phyloP scores from a whole-genome alignment of 2,888 invertebrate genomes.

The Conops quadrifasciatus region DNA sequence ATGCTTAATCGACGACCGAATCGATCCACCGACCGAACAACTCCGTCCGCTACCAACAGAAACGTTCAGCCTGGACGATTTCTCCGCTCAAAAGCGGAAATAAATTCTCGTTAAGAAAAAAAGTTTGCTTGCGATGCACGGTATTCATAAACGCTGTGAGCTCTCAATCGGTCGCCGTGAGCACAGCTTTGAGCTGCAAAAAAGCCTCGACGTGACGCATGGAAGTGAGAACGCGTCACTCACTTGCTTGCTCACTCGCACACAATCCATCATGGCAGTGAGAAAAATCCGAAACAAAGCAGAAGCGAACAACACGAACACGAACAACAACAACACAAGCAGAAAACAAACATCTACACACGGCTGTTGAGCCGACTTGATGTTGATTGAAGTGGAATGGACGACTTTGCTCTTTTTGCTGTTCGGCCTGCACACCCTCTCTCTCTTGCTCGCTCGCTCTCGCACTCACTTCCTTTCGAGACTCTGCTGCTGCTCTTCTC shows the following conservation, averaged over 20 bases:
- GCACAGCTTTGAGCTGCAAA: background rate
- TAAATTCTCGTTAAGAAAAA: slow-evolving; percentile 20
- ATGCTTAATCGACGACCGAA: slow-evolving; percentile 19
- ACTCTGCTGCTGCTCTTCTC: slow-evolving; percentile 38
- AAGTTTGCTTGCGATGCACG: background rate
- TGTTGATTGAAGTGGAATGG: slow-evolving; percentile 55
- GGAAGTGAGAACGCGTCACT: slow-evolving; percentile 29
- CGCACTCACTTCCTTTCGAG: too few relatives aligned
- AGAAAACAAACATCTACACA: background rate
- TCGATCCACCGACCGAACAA: background rate
- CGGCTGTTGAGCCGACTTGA: slow-evolving; percentile 41
- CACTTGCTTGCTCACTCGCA: slow-evolving; percentile 31
- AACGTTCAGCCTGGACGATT: background rate
- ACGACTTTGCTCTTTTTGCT: slow-evolving; percentile 47
- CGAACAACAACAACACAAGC: slow-evolving; percentile 36
- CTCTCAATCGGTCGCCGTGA: background rate
- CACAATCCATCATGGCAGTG: slow-evolving; percentile 39
- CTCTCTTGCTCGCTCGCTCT: slow-evolving; percentile 3
- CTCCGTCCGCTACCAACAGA: background rate
- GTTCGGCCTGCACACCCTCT: slow-evolving; percentile 11
- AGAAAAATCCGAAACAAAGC: slow-evolving; percentile 28
- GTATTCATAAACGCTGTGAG: slow-evolving; percentile 5
- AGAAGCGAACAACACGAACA: slow-evolving; percentile 7
- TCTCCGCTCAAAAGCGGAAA: slow-evolving; percentile 1
- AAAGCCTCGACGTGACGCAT: slow-evolving; percentile 3